These are phyloP conservation scores for Callipepla squamata DNA, from an alignment of 2,113 vertebrate species.

Conservation along the genomic window DNA sequence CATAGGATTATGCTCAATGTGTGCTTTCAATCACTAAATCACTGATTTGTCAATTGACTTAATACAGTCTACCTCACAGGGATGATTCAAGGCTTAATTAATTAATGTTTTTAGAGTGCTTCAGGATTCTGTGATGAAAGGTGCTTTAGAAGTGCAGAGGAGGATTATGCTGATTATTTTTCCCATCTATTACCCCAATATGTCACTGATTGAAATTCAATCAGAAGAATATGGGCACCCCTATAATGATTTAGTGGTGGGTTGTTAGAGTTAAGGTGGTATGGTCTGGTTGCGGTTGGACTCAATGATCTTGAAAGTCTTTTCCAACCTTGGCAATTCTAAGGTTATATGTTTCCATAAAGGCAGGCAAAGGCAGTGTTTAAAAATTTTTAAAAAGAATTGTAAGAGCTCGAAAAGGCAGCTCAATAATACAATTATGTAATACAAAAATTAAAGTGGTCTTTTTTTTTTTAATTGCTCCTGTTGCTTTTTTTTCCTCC, in stretches of 20 bases:
- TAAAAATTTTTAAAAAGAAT: not conserved
- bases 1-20: constrained; percentile 34
- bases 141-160: not conserved
- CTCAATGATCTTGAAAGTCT: too few species aligned
- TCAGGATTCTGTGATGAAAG: constrained; percentile 36
- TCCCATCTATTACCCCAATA: not conserved
- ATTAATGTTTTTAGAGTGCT: constrained; percentile 59
- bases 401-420: not conserved
- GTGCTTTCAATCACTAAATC: constrained; percentile 20
- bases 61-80: constrained; percentile 8
- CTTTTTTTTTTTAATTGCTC: not conserved
- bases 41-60: not conserved
- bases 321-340: too few species aligned
- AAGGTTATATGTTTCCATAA: too few species aligned
- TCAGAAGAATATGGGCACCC: not conserved
- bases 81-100: constrained; percentile 38
- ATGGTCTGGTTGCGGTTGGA: too few species aligned
- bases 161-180: constrained; percentile 46
- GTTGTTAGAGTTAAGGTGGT: too few species aligned
- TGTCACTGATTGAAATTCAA: not conserved
- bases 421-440: not conserved
- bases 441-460: constrained; percentile 11
- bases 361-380: not conserved
- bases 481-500: not conserved
- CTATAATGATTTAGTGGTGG: not conserved